phyloP scores from a whole-genome alignment of 2,113 vertebrate genomes.

The Crotalus tigris region DNA sequence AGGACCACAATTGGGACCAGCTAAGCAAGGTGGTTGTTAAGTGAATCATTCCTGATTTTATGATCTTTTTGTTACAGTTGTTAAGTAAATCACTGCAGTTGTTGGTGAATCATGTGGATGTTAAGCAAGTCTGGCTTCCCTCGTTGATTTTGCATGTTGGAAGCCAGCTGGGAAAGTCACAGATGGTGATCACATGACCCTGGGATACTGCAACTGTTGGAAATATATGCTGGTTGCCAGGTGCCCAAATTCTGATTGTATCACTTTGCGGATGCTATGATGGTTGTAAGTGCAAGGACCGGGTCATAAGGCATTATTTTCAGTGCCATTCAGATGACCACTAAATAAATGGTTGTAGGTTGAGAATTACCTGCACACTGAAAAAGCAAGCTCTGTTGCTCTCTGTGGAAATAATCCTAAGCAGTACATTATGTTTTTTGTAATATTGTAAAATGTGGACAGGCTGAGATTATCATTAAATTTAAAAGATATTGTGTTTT shows the following conservation, averaged over 20 bases:
- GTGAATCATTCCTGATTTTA: no score
- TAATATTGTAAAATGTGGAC: background rate
- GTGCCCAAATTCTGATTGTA: background rate
- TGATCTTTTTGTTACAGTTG: no score
- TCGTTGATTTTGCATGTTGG: background rate
- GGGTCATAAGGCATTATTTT: background rate
- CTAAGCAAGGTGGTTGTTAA: no score
- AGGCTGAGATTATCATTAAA: background rate
- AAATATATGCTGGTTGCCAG: background rate
- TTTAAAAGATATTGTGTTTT: background rate
- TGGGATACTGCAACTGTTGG: background rate
- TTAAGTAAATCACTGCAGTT: no score
- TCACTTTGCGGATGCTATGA: background rate
- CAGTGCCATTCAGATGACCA: background rate
- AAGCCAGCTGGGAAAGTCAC: background rate
- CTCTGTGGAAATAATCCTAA: background rate
- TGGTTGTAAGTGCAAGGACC: background rate
- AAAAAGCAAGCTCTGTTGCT: background rate
- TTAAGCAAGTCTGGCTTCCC: background rate
- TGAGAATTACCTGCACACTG: background rate
- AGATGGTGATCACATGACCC: background rate
- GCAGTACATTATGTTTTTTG: background rate
- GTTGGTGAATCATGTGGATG: background rate
- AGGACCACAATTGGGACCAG: no score
- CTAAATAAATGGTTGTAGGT: background rate